Evolutionary conservation across 2,888 invertebrate genomes (phyloP).

Genomic region (Epinotia demarniana): DNA sequence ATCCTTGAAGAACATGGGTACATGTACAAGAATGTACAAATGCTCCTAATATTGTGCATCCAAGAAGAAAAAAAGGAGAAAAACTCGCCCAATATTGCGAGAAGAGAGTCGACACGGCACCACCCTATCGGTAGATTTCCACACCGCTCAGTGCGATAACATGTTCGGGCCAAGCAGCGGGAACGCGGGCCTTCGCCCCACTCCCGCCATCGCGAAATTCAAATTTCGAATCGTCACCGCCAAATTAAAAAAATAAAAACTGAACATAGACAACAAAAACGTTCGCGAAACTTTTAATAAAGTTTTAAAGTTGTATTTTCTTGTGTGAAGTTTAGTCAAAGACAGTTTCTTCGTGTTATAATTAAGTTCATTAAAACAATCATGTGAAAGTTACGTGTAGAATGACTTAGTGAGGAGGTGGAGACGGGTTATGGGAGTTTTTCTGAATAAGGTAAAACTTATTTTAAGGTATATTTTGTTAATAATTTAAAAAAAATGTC

Average conservation of each 20-base stretch:
- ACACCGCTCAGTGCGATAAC: slow-evolving; percentile 77
- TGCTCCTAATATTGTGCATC: not conserved
- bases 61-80: not conserved
- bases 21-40: not conserved
- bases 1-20: too few relatives aligned
- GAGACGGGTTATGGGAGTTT: slow-evolving; percentile 35
- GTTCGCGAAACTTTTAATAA: slow-evolving; percentile 22
- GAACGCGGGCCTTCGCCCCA: slow-evolving; percentile 61
- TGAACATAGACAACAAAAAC: slow-evolving; percentile 25
- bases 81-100: slow-evolving; percentile 52
- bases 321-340: slow-evolving; percentile 29
- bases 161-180: slow-evolving; percentile 71
- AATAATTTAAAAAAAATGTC: too few relatives aligned
- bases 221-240: slow-evolving; percentile 62
- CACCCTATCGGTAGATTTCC: slow-evolving; percentile 73
- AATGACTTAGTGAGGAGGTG: slow-evolving; percentile 37
- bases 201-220: slow-evolving; percentile 75
- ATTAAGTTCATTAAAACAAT: slow-evolving; percentile 35
- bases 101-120: slow-evolving; percentile 63
- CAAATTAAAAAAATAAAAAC: slow-evolving; percentile 52
- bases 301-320: slow-evolving; percentile 32
- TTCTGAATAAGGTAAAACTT: slow-evolving; percentile 37
- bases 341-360: slow-evolving; percentile 32
- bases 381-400: slow-evolving; percentile 39
- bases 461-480: not conserved